Percentiles rank a stretch among this genome's conserved stretches.
Conservation (phyloP, 1,140 invertebrate species). For the Probaryconus sp. region DNA sequence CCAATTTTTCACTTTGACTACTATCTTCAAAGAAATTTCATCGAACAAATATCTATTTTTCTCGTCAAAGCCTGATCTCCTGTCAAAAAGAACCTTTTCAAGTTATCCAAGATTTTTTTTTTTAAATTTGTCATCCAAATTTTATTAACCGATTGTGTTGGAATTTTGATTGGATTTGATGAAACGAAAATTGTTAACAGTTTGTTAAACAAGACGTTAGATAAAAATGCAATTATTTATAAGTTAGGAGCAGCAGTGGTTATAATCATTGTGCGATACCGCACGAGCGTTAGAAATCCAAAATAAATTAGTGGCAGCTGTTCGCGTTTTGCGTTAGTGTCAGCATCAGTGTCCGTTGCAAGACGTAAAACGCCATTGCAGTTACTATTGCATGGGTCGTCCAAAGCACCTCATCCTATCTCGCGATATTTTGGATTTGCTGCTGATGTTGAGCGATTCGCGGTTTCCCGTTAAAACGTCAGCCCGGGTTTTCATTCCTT, state of each 20-base stretch:
- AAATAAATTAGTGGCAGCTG: conserved; percentile 77
- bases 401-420: conserved; percentile 35
- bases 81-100: too few species aligned
- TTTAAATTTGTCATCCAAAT: too few species aligned
- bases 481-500: conserved; percentile 10
- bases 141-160: too few species aligned
- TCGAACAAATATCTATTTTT: too few species aligned
- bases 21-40: too few species aligned
- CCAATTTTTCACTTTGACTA: not conserved
- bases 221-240: conserved; percentile 44
- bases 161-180: too few species aligned
- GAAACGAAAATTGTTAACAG: too few species aligned
- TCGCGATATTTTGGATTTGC: conserved; percentile 45
- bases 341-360: conserved; percentile 63
- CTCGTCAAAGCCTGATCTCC: too few species aligned
- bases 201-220: too few species aligned
- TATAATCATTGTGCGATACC: conserved; percentile 52
- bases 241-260: conserved; percentile 4
- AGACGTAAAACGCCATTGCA: conserved; percentile 56
- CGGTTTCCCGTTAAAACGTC: conserved; percentile 31
- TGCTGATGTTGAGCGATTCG: conserved; percentile 25
- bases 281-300: conserved; percentile 65
- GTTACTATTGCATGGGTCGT: conserved; percentile 46
- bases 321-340: conserved; percentile 67
- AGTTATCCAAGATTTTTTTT: too few species aligned